Evolutionary conservation across 2,113 vertebrate genomes (phyloP).

Genomic region (Paracanthobrama guichenoti): DNA sequence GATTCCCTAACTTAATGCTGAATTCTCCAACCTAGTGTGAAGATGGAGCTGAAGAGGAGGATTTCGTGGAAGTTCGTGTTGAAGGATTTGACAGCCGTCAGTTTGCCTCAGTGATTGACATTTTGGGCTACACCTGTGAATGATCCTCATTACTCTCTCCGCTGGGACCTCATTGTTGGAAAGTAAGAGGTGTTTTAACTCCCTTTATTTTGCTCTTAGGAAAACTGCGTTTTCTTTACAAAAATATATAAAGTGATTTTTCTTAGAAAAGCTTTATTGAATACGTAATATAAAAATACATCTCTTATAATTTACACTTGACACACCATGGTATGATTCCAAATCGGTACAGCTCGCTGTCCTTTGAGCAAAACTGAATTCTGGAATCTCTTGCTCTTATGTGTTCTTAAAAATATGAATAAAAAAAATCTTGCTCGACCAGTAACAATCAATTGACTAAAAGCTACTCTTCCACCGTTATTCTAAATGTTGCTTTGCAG

Average conservation of each 20-base stretch:
- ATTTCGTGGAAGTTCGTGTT: slow-evolving; percentile 61
- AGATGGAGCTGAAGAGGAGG: slow-evolving; percentile 56
- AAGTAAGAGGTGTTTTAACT: background rate
- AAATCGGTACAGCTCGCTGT: no score
- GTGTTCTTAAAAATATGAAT: background rate
- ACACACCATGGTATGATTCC: no score
- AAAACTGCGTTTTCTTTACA: no score
- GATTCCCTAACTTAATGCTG: slow-evolving; percentile 61
- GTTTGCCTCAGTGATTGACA: slow-evolving; percentile 56
- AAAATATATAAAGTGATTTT: no score
- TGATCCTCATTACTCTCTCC: slow-evolving; percentile 34
- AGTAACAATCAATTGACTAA: background rate
- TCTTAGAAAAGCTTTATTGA: no score
- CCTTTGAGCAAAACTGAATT: no score
- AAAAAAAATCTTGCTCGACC: background rate
- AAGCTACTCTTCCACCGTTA: background rate
- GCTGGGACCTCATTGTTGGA: slow-evolving; percentile 59
- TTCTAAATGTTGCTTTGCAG: background rate
- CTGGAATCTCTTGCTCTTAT: no score
- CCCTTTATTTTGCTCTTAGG: no score
- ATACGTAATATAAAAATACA: no score
- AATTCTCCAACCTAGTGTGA: slow-evolving; percentile 41
- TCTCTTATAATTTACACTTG: no score
- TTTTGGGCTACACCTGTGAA: slow-evolving; percentile 69
- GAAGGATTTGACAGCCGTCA: slow-evolving; percentile 60